Evolutionary conservation across 2,888 invertebrate genomes (phyloP).

Genomic region (Diaphora mendica): DNA sequence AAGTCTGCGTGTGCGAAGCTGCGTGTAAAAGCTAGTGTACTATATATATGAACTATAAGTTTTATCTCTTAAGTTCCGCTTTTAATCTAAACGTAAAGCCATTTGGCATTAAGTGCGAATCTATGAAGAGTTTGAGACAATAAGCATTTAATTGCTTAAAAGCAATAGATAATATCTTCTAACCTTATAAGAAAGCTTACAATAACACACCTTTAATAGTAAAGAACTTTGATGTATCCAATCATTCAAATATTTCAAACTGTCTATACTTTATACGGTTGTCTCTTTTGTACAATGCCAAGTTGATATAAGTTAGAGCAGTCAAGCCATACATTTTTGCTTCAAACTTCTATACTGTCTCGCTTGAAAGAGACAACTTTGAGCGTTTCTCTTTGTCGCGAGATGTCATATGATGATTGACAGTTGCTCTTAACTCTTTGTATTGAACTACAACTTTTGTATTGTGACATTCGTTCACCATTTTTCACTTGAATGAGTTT

Average conservation of each 20-base stretch:
- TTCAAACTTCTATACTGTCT: neutral
- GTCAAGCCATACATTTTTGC: neutral
- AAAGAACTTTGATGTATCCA: neutral
- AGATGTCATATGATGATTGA: conserved; percentile 19
- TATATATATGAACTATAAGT: no score
- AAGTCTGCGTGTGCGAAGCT: no score
- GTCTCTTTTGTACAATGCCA: neutral
- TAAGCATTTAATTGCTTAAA: neutral
- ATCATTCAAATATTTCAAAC: neutral
- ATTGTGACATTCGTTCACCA: neutral
- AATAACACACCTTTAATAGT: neutral
- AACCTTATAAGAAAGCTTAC: neutral
- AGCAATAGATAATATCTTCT: conserved; percentile 1
- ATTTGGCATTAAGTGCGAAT: neutral
- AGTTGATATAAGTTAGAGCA: neutral
- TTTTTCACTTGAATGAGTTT: conserved; percentile 6
- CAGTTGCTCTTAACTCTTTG: conserved; percentile 19
- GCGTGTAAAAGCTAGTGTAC: no score
- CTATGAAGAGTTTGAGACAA: neutral
- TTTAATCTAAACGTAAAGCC: neutral
- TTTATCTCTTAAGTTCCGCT: neutral
- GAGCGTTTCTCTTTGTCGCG: neutral
- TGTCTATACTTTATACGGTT: neutral
- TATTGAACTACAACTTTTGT: conserved; percentile 7
- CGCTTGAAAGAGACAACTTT: conserved; percentile 4